These are phyloP conservation scores for Porites cylindrica DNA, from an alignment of 92 coral and sea anemone species.

Conservation along the genomic window DNA sequence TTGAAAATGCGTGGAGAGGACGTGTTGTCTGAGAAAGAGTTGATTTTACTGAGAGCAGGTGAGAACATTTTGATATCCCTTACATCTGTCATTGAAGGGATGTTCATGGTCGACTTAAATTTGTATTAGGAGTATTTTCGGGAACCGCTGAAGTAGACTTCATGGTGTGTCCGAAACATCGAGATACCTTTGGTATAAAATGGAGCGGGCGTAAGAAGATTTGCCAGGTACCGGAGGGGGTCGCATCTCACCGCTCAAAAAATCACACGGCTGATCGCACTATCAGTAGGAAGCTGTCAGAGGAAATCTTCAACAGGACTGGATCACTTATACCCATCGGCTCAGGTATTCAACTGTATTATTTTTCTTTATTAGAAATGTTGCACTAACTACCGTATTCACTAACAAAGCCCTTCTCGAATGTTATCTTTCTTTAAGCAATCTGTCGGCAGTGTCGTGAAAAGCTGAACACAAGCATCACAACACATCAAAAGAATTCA, in stretches of 20 bases:
- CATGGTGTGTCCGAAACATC: neutral
- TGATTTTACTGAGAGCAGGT: constrained; percentile 28
- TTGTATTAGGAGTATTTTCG: neutral
- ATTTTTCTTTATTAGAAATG: no score
- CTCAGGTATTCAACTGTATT: no score
- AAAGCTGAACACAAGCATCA: constrained; percentile 15
- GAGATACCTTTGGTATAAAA: constrained; percentile 11
- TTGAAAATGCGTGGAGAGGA: constrained; percentile 20
- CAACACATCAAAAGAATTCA: neutral
- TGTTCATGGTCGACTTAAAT: no score
- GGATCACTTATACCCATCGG: no score
- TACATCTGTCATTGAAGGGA: no score
- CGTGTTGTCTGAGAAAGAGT: constrained; percentile 18
- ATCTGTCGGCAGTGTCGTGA: constrained; percentile 30
- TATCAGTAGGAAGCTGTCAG: constrained; percentile 1
- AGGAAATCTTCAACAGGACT: neutral
- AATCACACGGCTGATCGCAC: neutral
- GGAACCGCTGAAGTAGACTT: neutral
- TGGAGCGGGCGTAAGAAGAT: neutral
- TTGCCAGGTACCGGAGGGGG: constrained; percentile 14
- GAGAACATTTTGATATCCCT: neutral
- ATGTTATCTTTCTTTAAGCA: constrained; percentile 12
- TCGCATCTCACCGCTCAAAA: constrained; percentile 6
- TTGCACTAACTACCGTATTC: neutral
- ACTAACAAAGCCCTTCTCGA: neutral